Evolutionary conservation across 2,888 invertebrate species (phyloP).

Genomic region (Zygaena filipendulae): DNA sequence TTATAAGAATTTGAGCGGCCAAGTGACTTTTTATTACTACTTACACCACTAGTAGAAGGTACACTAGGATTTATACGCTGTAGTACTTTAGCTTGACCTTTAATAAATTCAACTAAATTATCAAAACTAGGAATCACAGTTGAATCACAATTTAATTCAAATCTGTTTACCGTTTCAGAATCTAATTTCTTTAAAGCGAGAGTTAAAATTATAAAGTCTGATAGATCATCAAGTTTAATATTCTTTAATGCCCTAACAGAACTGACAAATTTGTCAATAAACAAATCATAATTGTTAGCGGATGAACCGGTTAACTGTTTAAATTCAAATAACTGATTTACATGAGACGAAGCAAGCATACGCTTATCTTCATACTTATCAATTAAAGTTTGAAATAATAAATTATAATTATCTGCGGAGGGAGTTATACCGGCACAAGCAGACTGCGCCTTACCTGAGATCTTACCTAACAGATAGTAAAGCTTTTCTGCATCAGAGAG

Average conservation of each 20-base stretch:
- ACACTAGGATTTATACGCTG: too few species aligned
- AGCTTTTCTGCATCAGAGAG: constrained; percentile 7
- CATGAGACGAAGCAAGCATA: constrained; percentile 5
- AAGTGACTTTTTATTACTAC: too few species aligned
- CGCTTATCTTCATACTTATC: constrained; percentile 8
- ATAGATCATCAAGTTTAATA: constrained; percentile 6
- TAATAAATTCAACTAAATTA: too few species aligned
- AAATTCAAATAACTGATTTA: constrained; percentile 9
- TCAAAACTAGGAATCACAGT: too few species aligned
- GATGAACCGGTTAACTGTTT: constrained; percentile 1
- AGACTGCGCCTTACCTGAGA: constrained; percentile 2
- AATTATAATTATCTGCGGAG: constrained; percentile 7
- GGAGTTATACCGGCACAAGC: constrained; percentile 7
- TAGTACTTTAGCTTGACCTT: too few species aligned
- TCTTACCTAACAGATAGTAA: constrained; percentile 7
- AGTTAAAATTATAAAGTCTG: constrained; percentile 9
- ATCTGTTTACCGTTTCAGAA: too few species aligned
- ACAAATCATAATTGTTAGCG: constrained; percentile 6
- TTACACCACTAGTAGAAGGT: too few species aligned
- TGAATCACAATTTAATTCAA: too few species aligned
- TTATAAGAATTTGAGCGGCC: too few species aligned
- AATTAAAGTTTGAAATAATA: constrained; percentile 6
- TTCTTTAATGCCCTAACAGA: constrained; percentile 8
- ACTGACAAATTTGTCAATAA: constrained; percentile 7
- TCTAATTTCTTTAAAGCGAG: constrained; percentile 8